phyloP scores from a whole-genome alignment of 2,888 invertebrate genomes.

The Dysmachus trigonus region DNA sequence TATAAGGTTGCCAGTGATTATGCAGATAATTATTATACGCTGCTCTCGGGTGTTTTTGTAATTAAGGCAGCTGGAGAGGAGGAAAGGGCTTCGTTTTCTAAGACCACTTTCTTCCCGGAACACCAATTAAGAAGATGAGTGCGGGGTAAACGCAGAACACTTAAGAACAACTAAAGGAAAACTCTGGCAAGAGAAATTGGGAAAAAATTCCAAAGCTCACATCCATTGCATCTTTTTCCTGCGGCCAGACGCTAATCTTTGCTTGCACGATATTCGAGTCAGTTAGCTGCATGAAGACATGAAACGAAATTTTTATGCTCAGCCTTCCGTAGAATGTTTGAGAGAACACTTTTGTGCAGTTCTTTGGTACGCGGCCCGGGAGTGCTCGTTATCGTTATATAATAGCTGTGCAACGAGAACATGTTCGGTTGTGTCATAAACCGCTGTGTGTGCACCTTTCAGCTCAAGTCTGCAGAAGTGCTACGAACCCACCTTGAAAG shows the following conservation, averaged over 20 bases:
- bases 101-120: not conserved
- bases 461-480: not conserved
- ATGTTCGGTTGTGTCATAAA: slow-evolving; percentile 2
- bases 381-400: slow-evolving; percentile 11
- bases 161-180: not conserved
- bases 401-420: not conserved
- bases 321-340: slow-evolving; percentile 43
- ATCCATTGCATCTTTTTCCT: not conserved
- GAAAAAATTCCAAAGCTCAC: not conserved
- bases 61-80: not conserved
- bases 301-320: slow-evolving; percentile 44
- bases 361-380: not conserved
- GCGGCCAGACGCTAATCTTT: not conserved
- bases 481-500: not conserved
- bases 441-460: not conserved
- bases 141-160: not conserved
- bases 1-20: not conserved
- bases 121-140: not conserved
- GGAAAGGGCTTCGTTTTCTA: not conserved
- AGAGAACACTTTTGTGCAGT: slow-evolving; percentile 23
- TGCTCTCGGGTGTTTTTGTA: not conserved
- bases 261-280: slow-evolving; percentile 7
- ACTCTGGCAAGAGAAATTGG: not conserved
- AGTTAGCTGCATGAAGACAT: slow-evolving; percentile 26
- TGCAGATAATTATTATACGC: not conserved